Evolutionary conservation across 2,113 vertebrate genomes (phyloP).

Genomic region (Synodontis membranacea): DNA sequence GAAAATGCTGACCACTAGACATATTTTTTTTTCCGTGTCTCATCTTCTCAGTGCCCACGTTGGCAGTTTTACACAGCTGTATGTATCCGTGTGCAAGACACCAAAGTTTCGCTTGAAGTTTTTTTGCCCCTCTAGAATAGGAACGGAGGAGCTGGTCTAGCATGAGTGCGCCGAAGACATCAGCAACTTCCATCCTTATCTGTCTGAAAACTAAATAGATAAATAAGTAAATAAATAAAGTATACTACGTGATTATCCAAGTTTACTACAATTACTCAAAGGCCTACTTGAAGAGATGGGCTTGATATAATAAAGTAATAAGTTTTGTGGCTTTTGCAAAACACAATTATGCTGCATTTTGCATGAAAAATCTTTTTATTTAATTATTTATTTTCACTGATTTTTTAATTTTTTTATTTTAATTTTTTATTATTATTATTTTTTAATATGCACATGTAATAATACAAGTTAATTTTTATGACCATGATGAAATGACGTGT

Average conservation of each 20-base stretch:
- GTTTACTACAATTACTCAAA: neutral
- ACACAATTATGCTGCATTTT: neutral
- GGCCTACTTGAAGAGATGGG: neutral
- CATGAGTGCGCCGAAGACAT: neutral
- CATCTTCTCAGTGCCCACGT: constrained; percentile 48
- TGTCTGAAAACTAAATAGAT: neutral
- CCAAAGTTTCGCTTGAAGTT: constrained; percentile 28
- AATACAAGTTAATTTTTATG: neutral
- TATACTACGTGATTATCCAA: neutral
- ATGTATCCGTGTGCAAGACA: constrained; percentile 41
- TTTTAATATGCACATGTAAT: neutral
- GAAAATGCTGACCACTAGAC: constrained; percentile 66
- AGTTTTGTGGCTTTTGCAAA: no score
- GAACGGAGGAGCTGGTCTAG: neutral
- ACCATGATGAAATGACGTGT: neutral
- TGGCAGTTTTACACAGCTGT: constrained; percentile 61
- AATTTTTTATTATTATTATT: neutral
- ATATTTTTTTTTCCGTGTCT: constrained; percentile 13
- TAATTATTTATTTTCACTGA: neutral
- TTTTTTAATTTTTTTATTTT: neutral
- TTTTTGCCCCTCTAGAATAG: neutral
- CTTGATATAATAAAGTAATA: neutral
- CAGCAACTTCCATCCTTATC: neutral
- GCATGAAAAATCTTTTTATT: neutral
- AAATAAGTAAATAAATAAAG: neutral